Evolutionary conservation across 2,888 invertebrate genomes (phyloP).

Genomic region (Carcina quercana): DNA sequence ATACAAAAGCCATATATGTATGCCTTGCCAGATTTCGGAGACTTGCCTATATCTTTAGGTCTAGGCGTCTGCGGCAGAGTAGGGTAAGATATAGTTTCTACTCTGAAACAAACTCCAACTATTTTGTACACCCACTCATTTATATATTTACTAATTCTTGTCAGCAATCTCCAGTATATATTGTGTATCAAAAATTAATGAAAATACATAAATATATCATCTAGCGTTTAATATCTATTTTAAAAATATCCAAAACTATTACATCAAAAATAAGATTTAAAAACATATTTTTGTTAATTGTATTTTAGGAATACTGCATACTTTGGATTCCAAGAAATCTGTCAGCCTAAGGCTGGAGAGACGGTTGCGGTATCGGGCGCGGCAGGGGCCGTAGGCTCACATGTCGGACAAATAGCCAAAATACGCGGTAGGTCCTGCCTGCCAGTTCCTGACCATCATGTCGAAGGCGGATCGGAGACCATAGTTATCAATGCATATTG

Average conservation of each 20-base stretch:
- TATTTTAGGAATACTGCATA: slow-evolving; percentile 78
- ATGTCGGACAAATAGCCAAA: slow-evolving; percentile 85
- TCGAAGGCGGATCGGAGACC: no score
- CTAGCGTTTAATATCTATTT: no score
- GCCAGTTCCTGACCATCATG: not conserved
- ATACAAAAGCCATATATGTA: slow-evolving; percentile 42
- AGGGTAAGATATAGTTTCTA: slow-evolving; percentile 77
- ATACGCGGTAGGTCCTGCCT: slow-evolving; percentile 60
- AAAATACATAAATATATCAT: no score
- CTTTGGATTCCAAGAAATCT: slow-evolving; percentile 79
- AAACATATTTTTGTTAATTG: not conserved
- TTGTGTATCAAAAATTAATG: no score
- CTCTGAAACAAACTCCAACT: no score
- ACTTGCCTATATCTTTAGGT: slow-evolving; percentile 72
- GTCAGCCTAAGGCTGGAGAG: slow-evolving; percentile 79
- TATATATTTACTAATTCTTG: no score
- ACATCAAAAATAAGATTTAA: not conserved
- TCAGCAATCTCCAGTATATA: no score
- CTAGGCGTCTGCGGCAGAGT: slow-evolving; percentile 79
- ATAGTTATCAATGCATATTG: not conserved
- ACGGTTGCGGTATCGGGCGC: slow-evolving; percentile 81
- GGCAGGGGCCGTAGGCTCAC: slow-evolving; percentile 83
- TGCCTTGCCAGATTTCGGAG: slow-evolving; percentile 70
- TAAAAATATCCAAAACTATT: no score
- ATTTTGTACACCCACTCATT: no score